Conservation (phyloP, 2,797 vertebrate genomes). For the Sebastes baramenuke region DNA sequence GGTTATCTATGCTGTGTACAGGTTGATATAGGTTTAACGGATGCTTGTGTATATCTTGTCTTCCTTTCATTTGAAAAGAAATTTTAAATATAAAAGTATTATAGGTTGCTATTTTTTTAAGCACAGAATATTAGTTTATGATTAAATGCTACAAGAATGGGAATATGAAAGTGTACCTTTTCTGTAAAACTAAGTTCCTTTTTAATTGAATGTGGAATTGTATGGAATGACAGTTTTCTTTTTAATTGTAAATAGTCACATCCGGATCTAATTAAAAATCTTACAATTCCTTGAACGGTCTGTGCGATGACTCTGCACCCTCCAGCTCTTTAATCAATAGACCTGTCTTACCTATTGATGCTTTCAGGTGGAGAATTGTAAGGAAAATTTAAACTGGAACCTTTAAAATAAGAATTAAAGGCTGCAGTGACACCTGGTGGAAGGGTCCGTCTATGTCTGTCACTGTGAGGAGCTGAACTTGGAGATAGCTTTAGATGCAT, state of each 20-base stretch:
- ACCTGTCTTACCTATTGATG: background rate
- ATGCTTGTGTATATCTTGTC: conserved; percentile 91
- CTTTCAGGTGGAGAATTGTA: background rate
- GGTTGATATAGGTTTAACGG: conserved; percentile 84
- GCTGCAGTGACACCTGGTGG: conserved; percentile 53
- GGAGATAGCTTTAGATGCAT: background rate
- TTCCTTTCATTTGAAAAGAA: conserved; percentile 86
- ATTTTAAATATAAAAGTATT: conserved; percentile 94
- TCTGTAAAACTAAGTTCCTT: conserved; percentile 74
- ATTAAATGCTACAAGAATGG: conserved; percentile 78
- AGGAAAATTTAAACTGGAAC: background rate
- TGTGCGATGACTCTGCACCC: conserved; percentile 4
- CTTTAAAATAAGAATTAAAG: background rate
- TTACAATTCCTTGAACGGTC: conserved; percentile 62
- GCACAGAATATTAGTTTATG: conserved; percentile 80
- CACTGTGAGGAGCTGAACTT: background rate
- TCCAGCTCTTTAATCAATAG: background rate
- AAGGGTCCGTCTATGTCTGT: background rate
- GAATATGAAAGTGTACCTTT: conserved; percentile 69
- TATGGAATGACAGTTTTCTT: conserved; percentile 76
- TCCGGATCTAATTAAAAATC: conserved; percentile 83
- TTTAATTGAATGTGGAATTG: conserved; percentile 81
- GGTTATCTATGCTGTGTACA: conserved; percentile 86
- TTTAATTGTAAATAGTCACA: conserved; percentile 81
- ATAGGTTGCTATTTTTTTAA: conserved; percentile 91